Evolutionary conservation across 1,140 invertebrate genomes (phyloP), one percentile per base, ranked within the genome.

Genomic region (Drosophila mayri): DNA sequence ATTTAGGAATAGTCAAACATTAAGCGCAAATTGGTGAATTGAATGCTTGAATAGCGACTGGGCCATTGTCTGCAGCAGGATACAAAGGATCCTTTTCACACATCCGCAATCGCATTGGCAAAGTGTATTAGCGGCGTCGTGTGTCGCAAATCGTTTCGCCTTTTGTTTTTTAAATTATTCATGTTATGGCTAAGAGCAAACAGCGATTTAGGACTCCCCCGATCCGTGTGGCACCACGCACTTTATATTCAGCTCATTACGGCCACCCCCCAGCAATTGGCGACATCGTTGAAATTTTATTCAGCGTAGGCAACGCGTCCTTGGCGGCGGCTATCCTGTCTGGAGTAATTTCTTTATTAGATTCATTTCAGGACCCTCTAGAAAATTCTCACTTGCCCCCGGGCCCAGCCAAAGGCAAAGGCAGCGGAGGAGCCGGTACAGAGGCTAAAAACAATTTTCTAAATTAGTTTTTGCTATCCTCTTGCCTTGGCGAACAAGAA

Each of bases 291-390:
- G 38, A 73, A 59, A 63, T 83, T 81, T 71, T 58, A 67, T 81
- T 81, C 77, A 46, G 68, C 68, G 58, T 55, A 50, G 79, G 49
- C 79, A 43, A 61, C 73, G 61, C 73, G 61, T 76, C 68, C 80
- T 90, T 74, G 81, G 58, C 60, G 16, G 59, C 32, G 18, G 30
- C 25, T 40, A 25, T 61, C 52, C 67, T 75, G 74, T 85, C 81
- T 85, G 61, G 71, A 83, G 86, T 90, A 90, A 90, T 90, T 90
- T 90, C 86, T 90, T 90, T 90, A 90, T 90, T 90, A 79, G 85
- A 90, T 85, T 85, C 80, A 80, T 86, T 86, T 52, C 52, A 55
- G 44, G 60, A 62, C 60, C 61, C 75, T 52, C 52, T 35, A 74
- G 81, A 41, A 72, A 61, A 66, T 72, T 65, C 72, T 63, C 74